phyloP scores from a whole-genome alignment of 2,113 vertebrate species.

The Petrocephalus microphthalmus region DNA sequence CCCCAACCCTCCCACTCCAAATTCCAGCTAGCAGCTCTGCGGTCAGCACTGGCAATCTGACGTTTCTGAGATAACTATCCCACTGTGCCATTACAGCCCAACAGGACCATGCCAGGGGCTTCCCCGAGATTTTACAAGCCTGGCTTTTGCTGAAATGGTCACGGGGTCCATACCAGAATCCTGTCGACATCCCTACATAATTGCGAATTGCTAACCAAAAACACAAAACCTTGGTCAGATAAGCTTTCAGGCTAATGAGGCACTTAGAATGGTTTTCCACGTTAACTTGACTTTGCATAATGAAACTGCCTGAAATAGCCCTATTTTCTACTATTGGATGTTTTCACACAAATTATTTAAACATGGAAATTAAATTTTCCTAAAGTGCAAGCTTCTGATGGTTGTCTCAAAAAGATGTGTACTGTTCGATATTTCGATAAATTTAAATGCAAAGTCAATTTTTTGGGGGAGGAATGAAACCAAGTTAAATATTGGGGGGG shows the following conservation, averaged over 20 bases:
- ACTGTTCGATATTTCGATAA: too few relatives aligned
- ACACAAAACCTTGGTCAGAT: not conserved
- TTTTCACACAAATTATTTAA: slow-evolving; percentile 68
- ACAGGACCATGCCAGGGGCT: not conserved
- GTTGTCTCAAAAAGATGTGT: too few relatives aligned
- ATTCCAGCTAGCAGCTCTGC: not conserved
- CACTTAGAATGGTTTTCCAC: not conserved
- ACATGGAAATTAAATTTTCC: slow-evolving; percentile 64
- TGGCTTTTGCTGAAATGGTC: not conserved
- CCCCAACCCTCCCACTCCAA: not conserved
- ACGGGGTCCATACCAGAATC: not conserved
- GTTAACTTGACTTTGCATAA: slow-evolving; percentile 38
- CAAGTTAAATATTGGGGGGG: not conserved
- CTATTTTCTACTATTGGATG: slow-evolving; percentile 67
- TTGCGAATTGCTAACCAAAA: not conserved
- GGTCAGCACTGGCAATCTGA: not conserved
- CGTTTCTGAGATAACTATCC: not conserved
- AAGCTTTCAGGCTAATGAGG: not conserved
- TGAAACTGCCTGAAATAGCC: slow-evolving; percentile 65
- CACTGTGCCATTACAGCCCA: not conserved
- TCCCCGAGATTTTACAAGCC: not conserved
- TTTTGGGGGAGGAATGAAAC: not conserved
- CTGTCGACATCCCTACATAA: not conserved
- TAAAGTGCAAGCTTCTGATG: slow-evolving; percentile 26
- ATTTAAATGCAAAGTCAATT: not conserved